Evolutionary conservation across 2,888 invertebrate species (phyloP), one percentile per base, ranked within the genome.

Genomic region (Dolichomitus sp.): DNA sequence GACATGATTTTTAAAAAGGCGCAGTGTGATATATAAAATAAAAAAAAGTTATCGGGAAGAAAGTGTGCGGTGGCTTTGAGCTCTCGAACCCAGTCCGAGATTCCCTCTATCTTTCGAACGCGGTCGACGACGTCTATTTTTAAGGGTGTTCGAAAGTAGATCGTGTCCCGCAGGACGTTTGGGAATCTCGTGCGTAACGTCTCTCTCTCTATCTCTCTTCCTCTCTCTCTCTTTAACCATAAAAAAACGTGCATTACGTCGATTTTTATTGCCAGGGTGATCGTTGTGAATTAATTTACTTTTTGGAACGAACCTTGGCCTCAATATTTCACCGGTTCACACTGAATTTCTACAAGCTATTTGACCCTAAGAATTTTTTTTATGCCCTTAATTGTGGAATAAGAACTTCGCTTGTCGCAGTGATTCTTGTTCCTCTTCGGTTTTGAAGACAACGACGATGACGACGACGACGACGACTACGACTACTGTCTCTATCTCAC

Each of bases 121-220:
- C 70, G 83, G 77, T 83, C 81, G 75, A 80, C 83, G 85, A 79
- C 79, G 83, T 85, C 85, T 85, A 85, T 85, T 85, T 85, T 85
- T 85, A 77, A 85, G 78, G 84, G 83, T 61, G 80, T 84, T 84
- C 81, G 83, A 85, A 85, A 85, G 85, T 85, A 79, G 85, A 81
- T 80, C 85, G 81, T 75, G 70, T 84, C 80, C 81, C 83, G 81
- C 80, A 84, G 80, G 83, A 81, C 77, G 77, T 65, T 59, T 69
- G 83, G 83, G 80, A 82, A 80, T 70, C 75, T 78, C 80, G 79
- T 61, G 75, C 40, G 69, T 63, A 66, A 78, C 78, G 68, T 68
- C 65, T 40, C 33, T 42, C 40, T 59, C 23, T 68, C 33, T 48
- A 57, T 50, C 45, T 52, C 17, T 19, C 54, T 79, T 48, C 30